A percentile compares a stretch with the other conserved stretches of the same genome.
Conservation (phyloP, 2,797 vertebrate species). For the Characodon lateralis region DNA sequence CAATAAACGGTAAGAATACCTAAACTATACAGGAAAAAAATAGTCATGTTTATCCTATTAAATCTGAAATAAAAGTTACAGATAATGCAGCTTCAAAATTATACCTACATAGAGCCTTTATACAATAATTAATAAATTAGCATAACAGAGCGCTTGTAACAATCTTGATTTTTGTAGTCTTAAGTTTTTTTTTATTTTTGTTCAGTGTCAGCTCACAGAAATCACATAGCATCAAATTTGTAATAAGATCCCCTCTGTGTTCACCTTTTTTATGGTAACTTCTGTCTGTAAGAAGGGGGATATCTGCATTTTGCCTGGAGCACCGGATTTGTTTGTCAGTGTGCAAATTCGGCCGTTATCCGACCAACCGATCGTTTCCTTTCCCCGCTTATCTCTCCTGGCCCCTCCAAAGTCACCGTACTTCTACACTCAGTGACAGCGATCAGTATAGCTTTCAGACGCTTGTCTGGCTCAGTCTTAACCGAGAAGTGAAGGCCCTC, state of each 20-base stretch:
- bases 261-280: conserved; percentile 63
- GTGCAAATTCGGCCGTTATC: conserved; percentile 79
- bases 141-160: conserved; percentile 13
- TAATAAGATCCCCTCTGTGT: conserved; percentile 54
- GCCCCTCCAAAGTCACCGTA: conserved; percentile 70
- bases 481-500: conserved; percentile 71
- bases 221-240: conserved; percentile 58
- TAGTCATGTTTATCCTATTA: background rate
- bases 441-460: conserved; percentile 82
- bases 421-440: conserved; percentile 74
- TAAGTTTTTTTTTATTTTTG: conserved; percentile 46
- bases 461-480: conserved; percentile 72
- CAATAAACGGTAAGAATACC: too few species aligned
- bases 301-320: conserved; percentile 74
- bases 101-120: conserved; percentile 4
- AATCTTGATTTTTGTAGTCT: conserved; percentile 25
- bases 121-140: conserved; percentile 5
- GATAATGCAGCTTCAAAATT: background rate
- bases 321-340: conserved; percentile 73
- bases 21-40: background rate
- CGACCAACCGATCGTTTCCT: conserved; percentile 71
- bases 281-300: conserved; percentile 62
- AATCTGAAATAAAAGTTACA: background rate
- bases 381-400: conserved; percentile 76
- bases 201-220: conserved; percentile 39